Conservation (phyloP, 1,140 invertebrate species). For the Heterodera schachtii region DNA sequence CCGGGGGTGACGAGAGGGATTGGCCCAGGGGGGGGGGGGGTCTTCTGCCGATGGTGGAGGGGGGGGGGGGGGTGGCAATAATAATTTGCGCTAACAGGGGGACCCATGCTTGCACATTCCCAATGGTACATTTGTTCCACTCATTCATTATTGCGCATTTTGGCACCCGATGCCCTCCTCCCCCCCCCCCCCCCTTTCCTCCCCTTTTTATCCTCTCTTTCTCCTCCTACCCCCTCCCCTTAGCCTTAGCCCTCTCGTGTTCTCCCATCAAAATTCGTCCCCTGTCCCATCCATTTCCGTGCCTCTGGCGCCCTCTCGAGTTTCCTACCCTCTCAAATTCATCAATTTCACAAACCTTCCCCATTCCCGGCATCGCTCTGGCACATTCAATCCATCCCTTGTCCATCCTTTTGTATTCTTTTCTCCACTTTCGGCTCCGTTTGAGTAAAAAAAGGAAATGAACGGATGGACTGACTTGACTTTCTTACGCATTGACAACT, state of each 20-base stretch:
- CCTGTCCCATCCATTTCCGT: background rate
- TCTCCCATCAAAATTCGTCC: conserved; percentile 12
- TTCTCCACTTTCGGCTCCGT: background rate
- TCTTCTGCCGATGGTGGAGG: background rate
- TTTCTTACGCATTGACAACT: background rate
- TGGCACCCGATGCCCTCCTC: background rate
- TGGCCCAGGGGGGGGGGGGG: no score
- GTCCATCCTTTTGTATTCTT: background rate
- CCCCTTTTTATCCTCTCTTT: background rate
- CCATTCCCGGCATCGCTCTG: background rate
- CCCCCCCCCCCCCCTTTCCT: background rate
- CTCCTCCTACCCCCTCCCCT: background rate
- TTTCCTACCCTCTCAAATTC: conserved; percentile 12
- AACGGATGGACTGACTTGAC: background rate
- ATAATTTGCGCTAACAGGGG: background rate
- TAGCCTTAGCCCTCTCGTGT: background rate
- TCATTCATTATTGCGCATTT: conserved; percentile 1
- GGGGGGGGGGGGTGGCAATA: background rate
- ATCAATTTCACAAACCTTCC: conserved; percentile 5
- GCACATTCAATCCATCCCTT: background rate
- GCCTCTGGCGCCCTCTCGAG: background rate
- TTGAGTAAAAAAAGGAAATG: background rate
- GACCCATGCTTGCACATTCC: background rate
- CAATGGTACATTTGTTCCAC: background rate
- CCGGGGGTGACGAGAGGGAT: no score